Conservation (phyloP, 2,888 invertebrate species). For the Elysia crispata region DNA sequence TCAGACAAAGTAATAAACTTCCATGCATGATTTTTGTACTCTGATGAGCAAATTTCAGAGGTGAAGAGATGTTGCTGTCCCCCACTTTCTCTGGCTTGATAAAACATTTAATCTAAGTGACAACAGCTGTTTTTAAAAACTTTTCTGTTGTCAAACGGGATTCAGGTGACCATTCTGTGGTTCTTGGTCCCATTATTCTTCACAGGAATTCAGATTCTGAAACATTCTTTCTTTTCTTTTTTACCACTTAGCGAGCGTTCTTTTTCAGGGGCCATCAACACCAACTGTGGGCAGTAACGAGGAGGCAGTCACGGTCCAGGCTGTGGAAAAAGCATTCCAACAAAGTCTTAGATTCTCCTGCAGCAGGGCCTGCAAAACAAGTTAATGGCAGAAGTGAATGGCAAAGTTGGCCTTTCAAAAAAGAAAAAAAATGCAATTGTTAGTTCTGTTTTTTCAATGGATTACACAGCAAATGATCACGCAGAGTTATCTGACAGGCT, state of each 20-base stretch:
- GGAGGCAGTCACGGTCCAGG: slow-evolving; percentile 13
- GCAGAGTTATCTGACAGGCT: slow-evolving; percentile 7
- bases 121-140: slow-evolving; percentile 26
- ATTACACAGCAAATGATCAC: slow-evolving; percentile 10
- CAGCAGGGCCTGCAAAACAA: slow-evolving; percentile 1
- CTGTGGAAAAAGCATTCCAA: slow-evolving; percentile 19
- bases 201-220: slow-evolving; percentile 20
- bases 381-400: neutral
- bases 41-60: slow-evolving; percentile 22
- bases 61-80: slow-evolving; percentile 10
- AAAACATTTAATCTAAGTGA: slow-evolving; percentile 24
- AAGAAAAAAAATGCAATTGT: slow-evolving; percentile 16
- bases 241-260: slow-evolving; percentile 15
- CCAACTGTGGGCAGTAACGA: slow-evolving; percentile 21
- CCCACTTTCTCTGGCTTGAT: slow-evolving; percentile 5
- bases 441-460: slow-evolving; percentile 12
- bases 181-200: slow-evolving; percentile 21
- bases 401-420: slow-evolving; percentile 17
- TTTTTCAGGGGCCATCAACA: slow-evolving; percentile 13
- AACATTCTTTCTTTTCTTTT: slow-evolving; percentile 21
- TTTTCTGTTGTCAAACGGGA: slow-evolving; percentile 21
- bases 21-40: slow-evolving; percentile 23
- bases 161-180: slow-evolving; percentile 21
- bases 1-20: slow-evolving; percentile 22
- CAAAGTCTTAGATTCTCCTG: slow-evolving; percentile 17